Evolutionary conservation across 1,140 invertebrate species (phyloP).

Genomic region (Glossosoma conforme): DNA sequence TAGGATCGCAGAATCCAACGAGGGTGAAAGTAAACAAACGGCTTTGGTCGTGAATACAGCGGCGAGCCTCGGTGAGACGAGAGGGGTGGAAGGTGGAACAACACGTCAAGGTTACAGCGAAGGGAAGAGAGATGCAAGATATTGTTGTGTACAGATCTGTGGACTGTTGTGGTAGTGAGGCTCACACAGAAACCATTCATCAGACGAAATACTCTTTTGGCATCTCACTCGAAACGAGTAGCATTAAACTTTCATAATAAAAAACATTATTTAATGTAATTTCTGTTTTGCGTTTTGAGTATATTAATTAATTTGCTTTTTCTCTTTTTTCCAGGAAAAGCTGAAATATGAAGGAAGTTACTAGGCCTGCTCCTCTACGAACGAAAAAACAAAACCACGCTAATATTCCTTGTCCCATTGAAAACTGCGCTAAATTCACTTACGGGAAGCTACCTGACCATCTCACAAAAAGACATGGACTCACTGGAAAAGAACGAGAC

Average conservation of each 20-base stretch:
- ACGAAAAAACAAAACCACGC: constrained; percentile 50
- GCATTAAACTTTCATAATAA: too few species aligned
- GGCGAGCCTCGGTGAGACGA: neutral
- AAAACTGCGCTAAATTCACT: constrained; percentile 49
- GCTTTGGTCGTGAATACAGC: neutral
- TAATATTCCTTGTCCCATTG: constrained; percentile 49
- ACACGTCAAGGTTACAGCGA: constrained; percentile 19
- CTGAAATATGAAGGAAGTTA: constrained; percentile 17
- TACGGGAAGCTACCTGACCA: constrained; percentile 50
- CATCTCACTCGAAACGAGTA: too few species aligned
- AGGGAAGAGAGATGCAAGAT: constrained; percentile 7
- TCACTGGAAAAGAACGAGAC: constrained; percentile 46
- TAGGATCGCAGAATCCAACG: constrained; percentile 19
- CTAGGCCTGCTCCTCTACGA: constrained; percentile 33
- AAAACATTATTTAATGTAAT: too few species aligned
- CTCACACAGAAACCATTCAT: too few species aligned
- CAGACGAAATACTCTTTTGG: too few species aligned
- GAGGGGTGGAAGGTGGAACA: constrained; percentile 1
- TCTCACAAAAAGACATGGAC: constrained; percentile 47
- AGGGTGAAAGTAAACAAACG: constrained; percentile 29
- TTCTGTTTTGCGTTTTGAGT: constrained; percentile 5
- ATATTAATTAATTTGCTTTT: constrained; percentile 10
- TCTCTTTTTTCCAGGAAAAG: constrained; percentile 33
- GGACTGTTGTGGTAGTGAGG: too few species aligned
- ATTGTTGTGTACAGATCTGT: neutral